These are phyloP conservation scores for Aphrophora alni DNA, from an alignment of 2,888 invertebrate genomes.

Conservation along the genomic window DNA sequence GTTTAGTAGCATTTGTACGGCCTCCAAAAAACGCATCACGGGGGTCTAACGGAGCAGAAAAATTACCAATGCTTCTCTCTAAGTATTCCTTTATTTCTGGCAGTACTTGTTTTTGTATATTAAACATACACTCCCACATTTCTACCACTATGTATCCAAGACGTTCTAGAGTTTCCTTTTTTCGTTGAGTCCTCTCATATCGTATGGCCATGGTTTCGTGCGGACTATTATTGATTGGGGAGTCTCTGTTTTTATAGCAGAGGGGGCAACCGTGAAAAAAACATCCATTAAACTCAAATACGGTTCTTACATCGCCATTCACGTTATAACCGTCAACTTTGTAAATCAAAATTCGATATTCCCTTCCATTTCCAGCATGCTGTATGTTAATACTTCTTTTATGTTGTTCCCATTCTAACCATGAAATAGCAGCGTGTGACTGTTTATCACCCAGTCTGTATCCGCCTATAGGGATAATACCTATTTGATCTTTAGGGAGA, in stretches of 20 bases:
- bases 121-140: slow-evolving; percentile 42
- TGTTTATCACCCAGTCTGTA: not conserved
- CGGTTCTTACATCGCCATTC: slow-evolving; percentile 26
- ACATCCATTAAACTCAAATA: slow-evolving; percentile 40
- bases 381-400: not conserved
- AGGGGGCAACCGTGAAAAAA: slow-evolving; percentile 38
- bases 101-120: slow-evolving; percentile 24
- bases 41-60: not conserved
- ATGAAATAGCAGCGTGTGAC: not conserved
- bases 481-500: slow-evolving; percentile 40
- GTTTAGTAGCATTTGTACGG: slow-evolving; percentile 14
- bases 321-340: slow-evolving; percentile 49
- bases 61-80: no score
- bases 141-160: slow-evolving; percentile 27
- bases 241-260: slow-evolving; percentile 26
- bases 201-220: not conserved
- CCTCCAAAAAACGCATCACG: slow-evolving; percentile 10
- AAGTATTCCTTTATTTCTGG: not conserved
- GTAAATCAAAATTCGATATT: slow-evolving; percentile 36
- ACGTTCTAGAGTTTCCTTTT: not conserved
- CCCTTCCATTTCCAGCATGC: slow-evolving; percentile 7
- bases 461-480: slow-evolving; percentile 2
- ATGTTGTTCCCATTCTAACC: slow-evolving; percentile 16
- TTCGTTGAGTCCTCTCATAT: slow-evolving; percentile 6
- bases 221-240: not conserved